Evolutionary conservation across 2,797 vertebrate species (phyloP).

Genomic region (Cephalopachus bancanus): DNA sequence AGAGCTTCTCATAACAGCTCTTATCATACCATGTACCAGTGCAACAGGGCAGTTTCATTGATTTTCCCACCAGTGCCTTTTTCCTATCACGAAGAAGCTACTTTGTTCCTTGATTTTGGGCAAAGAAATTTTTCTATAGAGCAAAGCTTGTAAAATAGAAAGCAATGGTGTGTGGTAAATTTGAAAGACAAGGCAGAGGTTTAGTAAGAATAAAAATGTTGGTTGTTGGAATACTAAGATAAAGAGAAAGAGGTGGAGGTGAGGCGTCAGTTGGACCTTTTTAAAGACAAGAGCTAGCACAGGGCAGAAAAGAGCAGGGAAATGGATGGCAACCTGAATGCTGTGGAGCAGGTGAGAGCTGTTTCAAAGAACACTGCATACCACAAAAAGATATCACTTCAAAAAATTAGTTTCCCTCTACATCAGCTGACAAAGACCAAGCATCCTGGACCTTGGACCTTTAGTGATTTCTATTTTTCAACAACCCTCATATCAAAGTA

Average conservation of each 20-base stretch:
- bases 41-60: no score
- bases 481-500: not conserved
- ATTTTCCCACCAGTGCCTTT: not conserved
- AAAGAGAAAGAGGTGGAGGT: not conserved
- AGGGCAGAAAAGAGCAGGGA: not conserved
- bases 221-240: not conserved
- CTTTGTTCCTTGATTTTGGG: not conserved
- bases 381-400: not conserved
- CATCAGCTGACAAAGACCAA: constrained; percentile 10
- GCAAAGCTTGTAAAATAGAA: not conserved
- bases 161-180: not conserved
- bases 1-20: not conserved
- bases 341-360: no score
- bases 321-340: no score
- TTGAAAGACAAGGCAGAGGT: constrained; percentile 22
- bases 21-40: not conserved
- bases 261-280: not conserved
- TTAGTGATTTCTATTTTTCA: constrained; percentile 36
- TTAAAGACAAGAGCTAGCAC: not conserved
- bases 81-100: not conserved
- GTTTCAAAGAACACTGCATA: not conserved
- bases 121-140: not conserved
- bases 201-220: not conserved
- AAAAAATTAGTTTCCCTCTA: not conserved
- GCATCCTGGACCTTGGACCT: constrained; percentile 49